phyloP scores from a whole-genome alignment of 1,140 invertebrate species.

The Drosophila grimshawi region DNA sequence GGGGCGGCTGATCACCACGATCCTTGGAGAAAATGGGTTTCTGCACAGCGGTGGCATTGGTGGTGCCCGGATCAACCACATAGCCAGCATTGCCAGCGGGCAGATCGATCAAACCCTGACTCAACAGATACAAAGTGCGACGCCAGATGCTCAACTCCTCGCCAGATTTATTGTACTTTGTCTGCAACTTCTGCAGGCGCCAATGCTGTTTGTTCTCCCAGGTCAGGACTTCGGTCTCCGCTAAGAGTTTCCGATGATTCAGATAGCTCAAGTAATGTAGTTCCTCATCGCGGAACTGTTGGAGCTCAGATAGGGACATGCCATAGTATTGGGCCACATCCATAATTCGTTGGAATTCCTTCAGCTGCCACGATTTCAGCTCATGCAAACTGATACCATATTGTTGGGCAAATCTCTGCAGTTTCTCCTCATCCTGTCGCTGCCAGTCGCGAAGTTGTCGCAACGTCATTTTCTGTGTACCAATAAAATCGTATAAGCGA shows the following conservation, averaged over 20 bases:
- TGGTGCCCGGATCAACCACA: conserved; percentile 54
- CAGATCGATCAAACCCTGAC: conserved; percentile 70
- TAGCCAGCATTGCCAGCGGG: conserved; percentile 51
- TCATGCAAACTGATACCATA: conserved; percentile 59
- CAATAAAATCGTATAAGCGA: conserved; percentile 76
- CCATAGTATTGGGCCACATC: conserved; percentile 68
- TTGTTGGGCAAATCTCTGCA: conserved; percentile 57
- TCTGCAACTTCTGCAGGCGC: conserved; percentile 50
- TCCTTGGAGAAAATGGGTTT: conserved; percentile 71
- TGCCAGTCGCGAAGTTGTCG: conserved; percentile 71
- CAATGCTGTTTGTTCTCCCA: conserved; percentile 58
- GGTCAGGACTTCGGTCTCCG: conserved; percentile 41
- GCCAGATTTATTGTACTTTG: conserved; percentile 50
- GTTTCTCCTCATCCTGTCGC: conserved; percentile 55
- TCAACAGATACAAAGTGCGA: conserved; percentile 63
- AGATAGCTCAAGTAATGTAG: conserved; percentile 57
- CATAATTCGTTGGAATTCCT: conserved; percentile 67
- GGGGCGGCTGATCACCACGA: conserved; percentile 78
- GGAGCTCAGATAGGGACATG: conserved; percentile 65
- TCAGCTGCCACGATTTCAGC: conserved; percentile 73
- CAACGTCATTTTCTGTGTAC: conserved; percentile 71
- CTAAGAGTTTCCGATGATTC: conserved; percentile 62
- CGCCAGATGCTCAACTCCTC: conserved; percentile 70
- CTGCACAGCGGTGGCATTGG: conserved; percentile 62
- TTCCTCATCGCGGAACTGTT: conserved; percentile 77